Conservation (phyloP, 2,113 vertebrate species). For the Oophaga pumilio region DNA sequence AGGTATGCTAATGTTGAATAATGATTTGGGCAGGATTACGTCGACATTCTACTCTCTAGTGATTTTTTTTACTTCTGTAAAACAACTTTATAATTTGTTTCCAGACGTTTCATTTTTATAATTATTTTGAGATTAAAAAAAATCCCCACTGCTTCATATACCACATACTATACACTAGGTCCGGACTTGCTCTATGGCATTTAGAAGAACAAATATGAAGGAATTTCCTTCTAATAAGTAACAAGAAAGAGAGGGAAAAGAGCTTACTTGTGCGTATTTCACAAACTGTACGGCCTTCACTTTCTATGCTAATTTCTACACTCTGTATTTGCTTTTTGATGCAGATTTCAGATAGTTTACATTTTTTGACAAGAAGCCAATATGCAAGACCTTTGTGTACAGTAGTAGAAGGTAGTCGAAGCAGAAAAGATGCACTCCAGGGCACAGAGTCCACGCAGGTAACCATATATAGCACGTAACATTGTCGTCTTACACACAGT, state of each 20-base stretch:
- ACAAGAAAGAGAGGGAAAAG: neutral
- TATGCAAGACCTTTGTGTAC: slow-evolving; percentile 17
- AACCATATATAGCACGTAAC: neutral
- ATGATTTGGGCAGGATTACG: no score
- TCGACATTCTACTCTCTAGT: no score
- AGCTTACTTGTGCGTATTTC: neutral
- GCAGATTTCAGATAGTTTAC: slow-evolving; percentile 9
- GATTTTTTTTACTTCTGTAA: no score
- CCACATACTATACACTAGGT: no score
- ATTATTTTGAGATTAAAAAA: no score
- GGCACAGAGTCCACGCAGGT: neutral
- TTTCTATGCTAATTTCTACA: neutral
- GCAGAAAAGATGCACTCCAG: neutral
- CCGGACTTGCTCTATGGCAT: no score
- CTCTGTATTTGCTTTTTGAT: slow-evolving; percentile 33
- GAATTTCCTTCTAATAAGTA: neutral
- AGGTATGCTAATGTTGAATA: no score
- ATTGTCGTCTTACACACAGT: neutral
- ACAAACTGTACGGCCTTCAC: slow-evolving; percentile 9
- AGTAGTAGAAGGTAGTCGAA: neutral
- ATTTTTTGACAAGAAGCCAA: neutral
- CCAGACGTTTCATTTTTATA: no score
- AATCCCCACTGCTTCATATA: no score
- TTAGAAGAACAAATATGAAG: neutral
- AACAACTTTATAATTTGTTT: no score